Evolutionary conservation across 2,888 invertebrate species (phyloP), one percentile per base, ranked within the genome.

Genomic region (Cerastoderma edule): DNA sequence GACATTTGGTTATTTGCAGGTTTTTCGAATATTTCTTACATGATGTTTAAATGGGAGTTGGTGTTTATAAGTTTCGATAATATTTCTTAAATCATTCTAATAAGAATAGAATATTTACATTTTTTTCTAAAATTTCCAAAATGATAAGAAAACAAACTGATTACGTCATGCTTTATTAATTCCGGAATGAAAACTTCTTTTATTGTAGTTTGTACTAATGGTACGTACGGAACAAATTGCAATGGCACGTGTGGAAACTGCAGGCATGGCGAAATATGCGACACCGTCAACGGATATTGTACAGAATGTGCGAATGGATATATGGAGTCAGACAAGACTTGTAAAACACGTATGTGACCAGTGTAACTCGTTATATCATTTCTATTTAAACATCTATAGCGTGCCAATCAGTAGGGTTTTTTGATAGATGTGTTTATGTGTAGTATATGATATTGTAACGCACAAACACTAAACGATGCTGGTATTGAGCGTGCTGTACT

Each of bases 301-400:
- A 60, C 39, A 24, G 35, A 24, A 39, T 60, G 60, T 60, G 16
- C 27, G 24, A 39, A 60, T n/a, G 39, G 60, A 24, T 60, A 16
- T 33, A 24, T 24, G 10, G 33, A 60, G 8, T 39, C 60, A 39
- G 60, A 60, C 19, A 35, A 13, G 2, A 22, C 33, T 27, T 60
- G 60, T 35, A 60, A 60, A 60, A 60, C 39, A 39, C 10, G 60
- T 39, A 60, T 19, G 39, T 60, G 8, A n/a, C 6, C 22, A 22
- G 16, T 13, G 39, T 8, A n/a, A n/a, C n/a, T n/a, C n/a, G n/a
- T n/a, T n/a, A n/a, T n/a, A n/a, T n/a, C n/a, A n/a, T n/a, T n/a
- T n/a, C n/a, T n/a, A 16, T 39, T 39, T 39, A 39, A 39, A 39
- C 39, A 16, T 16, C 10, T 39, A 16, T 39, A 39, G 8, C 16